These are phyloP conservation scores for Chanos chanos DNA, from an alignment of 2,797 vertebrate species.

Conservation along the genomic window DNA sequence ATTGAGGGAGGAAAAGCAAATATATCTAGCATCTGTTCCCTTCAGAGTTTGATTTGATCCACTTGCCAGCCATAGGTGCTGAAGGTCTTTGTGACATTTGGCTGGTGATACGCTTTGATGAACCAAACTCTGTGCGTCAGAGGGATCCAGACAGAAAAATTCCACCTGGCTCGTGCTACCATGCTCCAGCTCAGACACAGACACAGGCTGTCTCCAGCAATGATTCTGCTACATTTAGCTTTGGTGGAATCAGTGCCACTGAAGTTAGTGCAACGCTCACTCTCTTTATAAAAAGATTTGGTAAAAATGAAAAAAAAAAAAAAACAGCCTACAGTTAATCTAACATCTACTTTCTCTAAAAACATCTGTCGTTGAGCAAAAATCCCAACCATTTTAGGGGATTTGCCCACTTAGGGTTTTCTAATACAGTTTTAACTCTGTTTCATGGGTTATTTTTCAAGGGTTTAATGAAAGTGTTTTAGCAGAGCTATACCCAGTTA, in stretches of 20 bases:
- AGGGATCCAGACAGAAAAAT: conserved; percentile 23
- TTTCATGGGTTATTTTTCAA: too few species aligned
- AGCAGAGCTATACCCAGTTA: too few species aligned
- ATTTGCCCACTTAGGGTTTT: not conserved
- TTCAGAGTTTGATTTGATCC: conserved; percentile 22
- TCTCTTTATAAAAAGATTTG: not conserved
- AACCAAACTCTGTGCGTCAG: conserved; percentile 5
- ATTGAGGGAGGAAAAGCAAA: conserved; percentile 4
- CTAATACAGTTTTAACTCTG: too few species aligned
- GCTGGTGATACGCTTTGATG: conserved; percentile 17
- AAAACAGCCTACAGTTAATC: not conserved
- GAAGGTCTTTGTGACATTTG: conserved; percentile 7
- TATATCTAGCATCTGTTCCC: conserved; percentile 17
- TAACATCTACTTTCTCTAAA: not conserved
- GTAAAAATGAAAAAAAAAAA: too few species aligned
- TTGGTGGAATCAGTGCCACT: conserved; percentile 23
- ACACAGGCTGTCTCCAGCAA: conserved; percentile 27
- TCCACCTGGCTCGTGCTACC: conserved; percentile 25
- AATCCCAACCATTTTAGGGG: not conserved
- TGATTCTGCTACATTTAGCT: conserved; percentile 33
- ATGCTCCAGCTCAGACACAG: conserved; percentile 16
- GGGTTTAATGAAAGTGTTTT: too few species aligned
- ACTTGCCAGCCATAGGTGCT: conserved; percentile 10
- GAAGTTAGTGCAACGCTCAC: not conserved
- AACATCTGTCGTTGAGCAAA: too few species aligned